Conservation (phyloP, 1,140 invertebrate genomes). For the Apis dorsata region DNA sequence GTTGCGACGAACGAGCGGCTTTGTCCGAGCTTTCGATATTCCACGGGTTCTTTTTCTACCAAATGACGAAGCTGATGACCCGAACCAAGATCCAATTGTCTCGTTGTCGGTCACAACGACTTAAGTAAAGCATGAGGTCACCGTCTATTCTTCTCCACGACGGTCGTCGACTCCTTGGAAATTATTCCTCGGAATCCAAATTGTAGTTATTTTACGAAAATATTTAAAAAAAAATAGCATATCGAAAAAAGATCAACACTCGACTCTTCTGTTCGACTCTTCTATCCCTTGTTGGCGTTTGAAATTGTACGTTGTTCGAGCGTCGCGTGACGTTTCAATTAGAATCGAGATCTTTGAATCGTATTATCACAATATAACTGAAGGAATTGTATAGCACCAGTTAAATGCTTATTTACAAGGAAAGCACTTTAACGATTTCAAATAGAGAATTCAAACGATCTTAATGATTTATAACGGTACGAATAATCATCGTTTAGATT, state of each 20-base stretch:
- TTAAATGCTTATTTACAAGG: slow-evolving; percentile 11
- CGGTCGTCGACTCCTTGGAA: slow-evolving; percentile 70
- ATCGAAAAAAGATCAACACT: background rate
- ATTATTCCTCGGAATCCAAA: slow-evolving; percentile 43
- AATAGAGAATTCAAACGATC: slow-evolving; percentile 5
- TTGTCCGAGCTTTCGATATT: slow-evolving; percentile 12
- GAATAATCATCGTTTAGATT: slow-evolving; percentile 11
- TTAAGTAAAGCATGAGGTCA: slow-evolving; percentile 74
- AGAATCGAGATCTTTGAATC: slow-evolving; percentile 18
- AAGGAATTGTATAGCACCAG: slow-evolving; percentile 19
- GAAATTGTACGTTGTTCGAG: background rate
- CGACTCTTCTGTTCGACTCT: background rate
- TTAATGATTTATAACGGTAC: slow-evolving; percentile 1
- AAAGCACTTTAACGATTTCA: slow-evolving; percentile 11
- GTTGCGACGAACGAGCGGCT: background rate
- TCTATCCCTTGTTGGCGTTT: background rate
- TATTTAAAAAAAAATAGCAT: no score
- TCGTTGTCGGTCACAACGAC: slow-evolving; percentile 59
- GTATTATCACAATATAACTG: slow-evolving; percentile 35
- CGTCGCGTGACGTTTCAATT: background rate
- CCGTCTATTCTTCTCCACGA: slow-evolving; percentile 67
- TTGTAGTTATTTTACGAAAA: background rate
- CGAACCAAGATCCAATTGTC: slow-evolving; percentile 69
- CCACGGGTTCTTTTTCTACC: slow-evolving; percentile 40
- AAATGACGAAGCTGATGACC: slow-evolving; percentile 58